These are phyloP conservation scores for Scophthalmus maximus DNA, from an alignment of 2,113 vertebrate species.

Conservation along the genomic window DNA sequence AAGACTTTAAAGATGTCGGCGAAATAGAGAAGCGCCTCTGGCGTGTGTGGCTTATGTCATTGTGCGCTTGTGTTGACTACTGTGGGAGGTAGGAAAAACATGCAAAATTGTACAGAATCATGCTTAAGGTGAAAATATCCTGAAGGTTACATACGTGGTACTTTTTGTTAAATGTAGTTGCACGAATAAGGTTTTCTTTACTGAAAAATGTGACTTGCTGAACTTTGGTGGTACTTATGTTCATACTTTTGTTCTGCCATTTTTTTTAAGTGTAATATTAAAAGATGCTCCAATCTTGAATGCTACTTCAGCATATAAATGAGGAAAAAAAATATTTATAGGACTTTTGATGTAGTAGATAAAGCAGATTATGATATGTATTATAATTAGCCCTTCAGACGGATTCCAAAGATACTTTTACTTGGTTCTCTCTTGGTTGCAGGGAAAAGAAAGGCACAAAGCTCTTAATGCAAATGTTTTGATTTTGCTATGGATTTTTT, in stretches of 20 bases:
- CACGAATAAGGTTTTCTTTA: conserved; percentile 85
- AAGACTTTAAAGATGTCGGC: conserved; percentile 32
- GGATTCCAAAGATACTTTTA: conserved; percentile 85
- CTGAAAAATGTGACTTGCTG: conserved; percentile 84
- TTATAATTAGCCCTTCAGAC: conserved; percentile 82
- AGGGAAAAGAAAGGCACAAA: conserved; percentile 85
- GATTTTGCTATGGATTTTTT: conserved; percentile 75
- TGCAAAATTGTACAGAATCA: conserved; percentile 88
- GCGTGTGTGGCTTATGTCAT: conserved; percentile 46
- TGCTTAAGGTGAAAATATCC: conserved; percentile 86
- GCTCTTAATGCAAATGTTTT: conserved; percentile 86
- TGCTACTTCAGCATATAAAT: conserved; percentile 89
- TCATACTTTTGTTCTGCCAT: conserved; percentile 75
- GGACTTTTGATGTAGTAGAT: conserved; percentile 84
- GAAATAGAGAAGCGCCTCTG: conserved; percentile 40
- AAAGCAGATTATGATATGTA: conserved; percentile 83
- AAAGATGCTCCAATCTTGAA: conserved; percentile 81
- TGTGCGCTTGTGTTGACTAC: conserved; percentile 83
- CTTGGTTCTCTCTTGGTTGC: conserved; percentile 84
- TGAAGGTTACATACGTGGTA: conserved; percentile 87
- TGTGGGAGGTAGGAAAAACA: conserved; percentile 81
- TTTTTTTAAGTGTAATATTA: conserved; percentile 82
- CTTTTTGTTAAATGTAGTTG: conserved; percentile 88
- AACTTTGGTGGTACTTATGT: conserved; percentile 88
- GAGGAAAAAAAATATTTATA: conserved; percentile 88